Percentiles rank a stretch among this genome's conserved stretches.
Conservation (phyloP, 2,113 vertebrate genomes). For the Anguilla rostrata region DNA sequence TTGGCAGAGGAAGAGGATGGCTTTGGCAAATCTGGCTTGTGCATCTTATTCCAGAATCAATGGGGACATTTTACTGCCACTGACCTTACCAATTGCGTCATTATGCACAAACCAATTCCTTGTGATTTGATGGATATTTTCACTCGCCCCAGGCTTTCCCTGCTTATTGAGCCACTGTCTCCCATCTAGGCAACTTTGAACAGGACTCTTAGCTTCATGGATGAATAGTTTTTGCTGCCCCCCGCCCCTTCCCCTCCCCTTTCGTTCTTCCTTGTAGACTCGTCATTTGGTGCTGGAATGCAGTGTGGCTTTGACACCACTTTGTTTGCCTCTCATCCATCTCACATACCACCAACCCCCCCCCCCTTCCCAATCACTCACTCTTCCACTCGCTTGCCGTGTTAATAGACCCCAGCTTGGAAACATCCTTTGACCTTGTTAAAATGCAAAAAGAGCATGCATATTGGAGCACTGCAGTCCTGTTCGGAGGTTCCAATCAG, state of each 20-base stretch:
- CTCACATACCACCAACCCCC: background rate
- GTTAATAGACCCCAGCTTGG: conserved; percentile 1
- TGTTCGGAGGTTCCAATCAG: background rate
- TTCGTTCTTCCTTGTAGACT: background rate
- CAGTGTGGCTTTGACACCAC: background rate
- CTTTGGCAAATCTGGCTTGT: background rate
- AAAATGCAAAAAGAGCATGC: background rate
- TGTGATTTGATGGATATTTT: background rate
- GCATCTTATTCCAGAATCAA: background rate
- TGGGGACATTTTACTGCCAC: background rate
- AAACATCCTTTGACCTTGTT: background rate
- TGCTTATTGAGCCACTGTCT: background rate
- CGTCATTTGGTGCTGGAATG: background rate
- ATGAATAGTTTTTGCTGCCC: background rate
- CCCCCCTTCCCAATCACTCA: background rate
- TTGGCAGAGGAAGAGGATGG: background rate
- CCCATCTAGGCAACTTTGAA: background rate
- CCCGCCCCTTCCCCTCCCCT: background rate
- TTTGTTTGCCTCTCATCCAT: background rate
- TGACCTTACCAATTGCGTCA: background rate
- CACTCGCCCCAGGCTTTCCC: background rate
- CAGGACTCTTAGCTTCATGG: background rate
- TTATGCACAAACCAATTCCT: background rate
- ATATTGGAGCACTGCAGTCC: background rate
- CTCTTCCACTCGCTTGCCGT: background rate